These are phyloP conservation scores for Protobothrops flavoviridis DNA, from an alignment of 2,113 vertebrate genomes.

Conservation along the genomic window DNA sequence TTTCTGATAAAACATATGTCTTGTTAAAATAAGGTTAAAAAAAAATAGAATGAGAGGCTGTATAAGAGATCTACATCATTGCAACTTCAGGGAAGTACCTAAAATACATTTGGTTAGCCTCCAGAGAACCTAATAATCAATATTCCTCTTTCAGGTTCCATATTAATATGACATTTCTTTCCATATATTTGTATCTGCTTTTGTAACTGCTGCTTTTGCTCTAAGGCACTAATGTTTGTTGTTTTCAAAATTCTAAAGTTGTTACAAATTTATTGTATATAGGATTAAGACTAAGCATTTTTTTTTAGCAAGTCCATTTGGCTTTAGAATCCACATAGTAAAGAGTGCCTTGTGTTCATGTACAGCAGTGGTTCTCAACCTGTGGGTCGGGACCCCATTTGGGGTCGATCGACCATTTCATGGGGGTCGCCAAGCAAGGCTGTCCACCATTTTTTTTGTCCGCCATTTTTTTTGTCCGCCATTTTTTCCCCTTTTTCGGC, in stretches of 20 bases:
- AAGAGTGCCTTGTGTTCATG: not conserved
- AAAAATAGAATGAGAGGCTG: not conserved
- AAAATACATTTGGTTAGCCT: not conserved
- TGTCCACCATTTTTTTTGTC: no score
- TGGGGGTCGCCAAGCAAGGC: no score
- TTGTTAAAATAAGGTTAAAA: not conserved
- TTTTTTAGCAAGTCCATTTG: constrained; percentile 1
- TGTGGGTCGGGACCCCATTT: no score
- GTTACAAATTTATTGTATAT: not conserved
- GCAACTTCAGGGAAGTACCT: not conserved
- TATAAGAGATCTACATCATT: not conserved
- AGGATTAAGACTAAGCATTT: constrained; percentile 9
- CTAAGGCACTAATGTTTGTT: not conserved
- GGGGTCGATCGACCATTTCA: no score
- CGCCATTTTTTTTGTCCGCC: no score
- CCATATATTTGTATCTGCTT: not conserved
- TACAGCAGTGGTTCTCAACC: no score
- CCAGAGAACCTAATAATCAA: not conserved
- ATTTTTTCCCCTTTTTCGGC: no score
- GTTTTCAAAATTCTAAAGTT: not conserved
- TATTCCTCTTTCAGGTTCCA: not conserved
- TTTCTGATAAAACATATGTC: not conserved
- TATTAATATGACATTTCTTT: not conserved
- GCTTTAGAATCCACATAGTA: not conserved
- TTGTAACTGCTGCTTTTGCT: not conserved